phyloP scores from a whole-genome alignment of 2,888 invertebrate genomes.

The Idaea aversata region DNA sequence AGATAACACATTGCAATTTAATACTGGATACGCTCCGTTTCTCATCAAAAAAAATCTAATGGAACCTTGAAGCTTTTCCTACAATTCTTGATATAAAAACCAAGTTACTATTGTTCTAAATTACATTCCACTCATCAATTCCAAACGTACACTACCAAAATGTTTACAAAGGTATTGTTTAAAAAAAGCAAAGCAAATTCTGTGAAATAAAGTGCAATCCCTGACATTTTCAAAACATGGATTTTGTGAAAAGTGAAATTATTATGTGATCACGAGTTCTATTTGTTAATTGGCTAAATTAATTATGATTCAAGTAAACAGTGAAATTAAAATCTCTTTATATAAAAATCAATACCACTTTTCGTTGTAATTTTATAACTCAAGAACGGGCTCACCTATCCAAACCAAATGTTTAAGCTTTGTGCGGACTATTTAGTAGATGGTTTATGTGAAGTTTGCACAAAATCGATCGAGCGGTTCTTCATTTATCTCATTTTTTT shows the following conservation, averaged over 20 bases:
- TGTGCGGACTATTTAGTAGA: no score
- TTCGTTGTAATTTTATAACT: no score
- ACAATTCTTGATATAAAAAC: constrained; percentile 57
- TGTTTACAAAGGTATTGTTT: constrained; percentile 57
- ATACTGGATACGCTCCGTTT: constrained; percentile 60
- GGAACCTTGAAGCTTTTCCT: constrained; percentile 59
- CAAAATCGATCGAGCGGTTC: no score
- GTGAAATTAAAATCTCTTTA: no score
- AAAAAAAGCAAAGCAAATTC: constrained; percentile 10
- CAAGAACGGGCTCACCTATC: no score
- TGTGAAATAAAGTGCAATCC: background rate
- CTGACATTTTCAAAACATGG: background rate
- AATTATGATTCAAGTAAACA: no score
- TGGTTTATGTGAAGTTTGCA: no score
- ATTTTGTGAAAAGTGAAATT: background rate
- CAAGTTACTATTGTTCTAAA: constrained; percentile 44
- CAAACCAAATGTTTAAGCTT: no score
- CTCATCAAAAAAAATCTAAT: constrained; percentile 46
- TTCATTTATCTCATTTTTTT: no score
- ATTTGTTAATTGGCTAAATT: no score
- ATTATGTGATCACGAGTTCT: background rate
- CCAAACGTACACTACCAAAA: constrained; percentile 50
- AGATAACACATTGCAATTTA: constrained; percentile 41
- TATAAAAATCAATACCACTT: no score
- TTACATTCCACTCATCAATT: constrained; percentile 53